These are phyloP conservation scores for Tenebrio molitor DNA, from an alignment of 1,140 invertebrate species.

Conservation along the genomic window DNA sequence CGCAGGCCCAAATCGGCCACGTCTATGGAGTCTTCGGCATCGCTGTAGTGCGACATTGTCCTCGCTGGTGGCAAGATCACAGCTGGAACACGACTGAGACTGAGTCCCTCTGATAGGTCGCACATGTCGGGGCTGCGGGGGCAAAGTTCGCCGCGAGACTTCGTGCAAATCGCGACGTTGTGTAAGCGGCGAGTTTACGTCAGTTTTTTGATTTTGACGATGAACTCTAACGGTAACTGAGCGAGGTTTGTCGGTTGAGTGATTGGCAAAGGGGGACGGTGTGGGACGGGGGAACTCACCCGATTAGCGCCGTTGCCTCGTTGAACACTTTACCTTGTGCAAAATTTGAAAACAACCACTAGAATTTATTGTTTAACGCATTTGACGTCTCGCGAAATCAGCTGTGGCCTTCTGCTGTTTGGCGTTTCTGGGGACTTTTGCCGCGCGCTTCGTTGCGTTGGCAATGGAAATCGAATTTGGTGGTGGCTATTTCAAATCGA, in stretches of 20 bases:
- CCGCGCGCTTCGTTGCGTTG: too few species aligned
- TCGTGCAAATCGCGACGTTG: neutral
- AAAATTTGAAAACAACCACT: neutral
- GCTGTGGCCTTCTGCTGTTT: slow-evolving; percentile 3
- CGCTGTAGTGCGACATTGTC: slow-evolving; percentile 64
- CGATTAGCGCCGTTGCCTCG: neutral
- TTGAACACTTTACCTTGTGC: neutral
- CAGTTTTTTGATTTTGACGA: neutral
- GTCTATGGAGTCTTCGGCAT: slow-evolving; percentile 65
- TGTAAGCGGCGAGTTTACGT: neutral
- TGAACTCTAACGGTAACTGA: neutral
- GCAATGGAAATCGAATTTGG: too few species aligned
- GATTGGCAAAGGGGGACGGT: neutral
- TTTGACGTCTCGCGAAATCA: neutral
- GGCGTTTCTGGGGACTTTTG: neutral
- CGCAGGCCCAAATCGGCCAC: slow-evolving; percentile 66
- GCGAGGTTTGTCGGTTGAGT: neutral
- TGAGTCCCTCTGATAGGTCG: neutral
- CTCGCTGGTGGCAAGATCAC: neutral
- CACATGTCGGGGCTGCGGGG: neutral
- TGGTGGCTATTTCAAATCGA: too few species aligned
- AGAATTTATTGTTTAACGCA: neutral
- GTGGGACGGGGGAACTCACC: neutral
- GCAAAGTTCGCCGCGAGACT: slow-evolving; percentile 4
- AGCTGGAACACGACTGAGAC: slow-evolving; percentile 29